phyloP scores from a whole-genome alignment of 2,797 vertebrate species.

The Nannoperca obscura region DNA sequence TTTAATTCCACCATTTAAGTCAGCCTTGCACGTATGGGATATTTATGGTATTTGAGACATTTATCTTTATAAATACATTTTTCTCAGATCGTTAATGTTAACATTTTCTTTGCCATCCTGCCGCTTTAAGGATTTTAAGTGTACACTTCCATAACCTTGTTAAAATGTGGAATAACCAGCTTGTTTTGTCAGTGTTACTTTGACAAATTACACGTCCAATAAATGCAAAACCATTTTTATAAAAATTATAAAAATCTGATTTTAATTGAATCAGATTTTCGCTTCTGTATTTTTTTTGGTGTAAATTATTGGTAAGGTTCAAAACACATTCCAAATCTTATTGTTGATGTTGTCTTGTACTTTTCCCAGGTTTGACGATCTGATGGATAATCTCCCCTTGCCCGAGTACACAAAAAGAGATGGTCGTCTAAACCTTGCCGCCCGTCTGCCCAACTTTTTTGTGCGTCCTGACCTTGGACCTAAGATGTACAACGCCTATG shows the following conservation, averaged over 20 bases:
- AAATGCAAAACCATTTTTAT: neutral
- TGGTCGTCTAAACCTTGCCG: slow-evolving; percentile 96
- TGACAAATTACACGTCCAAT: neutral
- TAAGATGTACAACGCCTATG: slow-evolving; percentile 99
- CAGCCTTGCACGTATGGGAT: neutral
- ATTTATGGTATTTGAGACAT: neutral
- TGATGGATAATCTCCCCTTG: slow-evolving; percentile 98
- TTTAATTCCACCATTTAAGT: neutral
- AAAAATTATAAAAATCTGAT: neutral
- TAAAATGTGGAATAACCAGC: neutral
- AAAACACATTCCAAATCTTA: neutral
- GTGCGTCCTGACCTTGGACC: slow-evolving; percentile 98
- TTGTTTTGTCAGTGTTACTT: neutral
- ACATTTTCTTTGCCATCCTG: neutral
- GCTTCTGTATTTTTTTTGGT: neutral
- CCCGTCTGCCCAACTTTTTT: slow-evolving; percentile 97
- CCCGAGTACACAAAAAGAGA: slow-evolving; percentile 99
- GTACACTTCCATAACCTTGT: too few species aligned
- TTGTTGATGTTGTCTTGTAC: neutral
- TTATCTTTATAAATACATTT: neutral
- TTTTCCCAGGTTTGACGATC: slow-evolving; percentile 91
- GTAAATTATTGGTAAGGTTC: neutral
- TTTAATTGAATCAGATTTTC: neutral
- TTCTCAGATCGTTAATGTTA: neutral
- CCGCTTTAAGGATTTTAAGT: neutral